phyloP scores from a whole-genome alignment of 1,140 invertebrate species.

The Drosophila rufa region DNA sequence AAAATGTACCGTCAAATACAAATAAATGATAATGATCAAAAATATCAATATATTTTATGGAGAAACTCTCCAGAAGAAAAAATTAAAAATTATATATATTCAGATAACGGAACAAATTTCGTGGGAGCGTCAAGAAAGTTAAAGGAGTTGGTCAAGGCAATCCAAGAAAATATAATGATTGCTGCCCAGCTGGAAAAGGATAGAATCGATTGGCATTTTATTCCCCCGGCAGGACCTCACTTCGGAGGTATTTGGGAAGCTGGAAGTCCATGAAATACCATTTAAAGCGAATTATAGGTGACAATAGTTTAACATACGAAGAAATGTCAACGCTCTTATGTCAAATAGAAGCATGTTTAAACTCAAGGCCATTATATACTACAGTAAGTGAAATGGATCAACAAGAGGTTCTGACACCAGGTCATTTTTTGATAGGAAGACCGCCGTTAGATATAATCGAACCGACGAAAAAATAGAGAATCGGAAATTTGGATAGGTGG shows the following conservation, averaged over 20 bases:
- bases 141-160: neutral
- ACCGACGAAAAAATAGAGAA: too few species aligned
- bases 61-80: neutral
- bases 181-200: neutral
- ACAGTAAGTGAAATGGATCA: too few species aligned
- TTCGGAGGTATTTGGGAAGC: neutral
- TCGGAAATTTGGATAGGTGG: too few species aligned
- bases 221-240: neutral
- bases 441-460: too few species aligned
- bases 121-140: neutral
- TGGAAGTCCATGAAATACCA: neutral
- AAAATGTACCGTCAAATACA: neutral
- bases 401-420: too few species aligned
- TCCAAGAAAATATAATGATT: neutral
- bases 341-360: neutral
- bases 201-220: neutral
- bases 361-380: neutral
- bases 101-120: slow-evolving; percentile 7
- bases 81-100: slow-evolving; percentile 6
- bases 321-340: neutral
- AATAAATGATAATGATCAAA: neutral
- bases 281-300: too few species aligned
- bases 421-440: too few species aligned
- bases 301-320: too few species aligned
- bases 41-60: too few species aligned